Evolutionary conservation across 2,888 invertebrate species (phyloP).

Genomic region (Brachypalpus laphriformis): DNA sequence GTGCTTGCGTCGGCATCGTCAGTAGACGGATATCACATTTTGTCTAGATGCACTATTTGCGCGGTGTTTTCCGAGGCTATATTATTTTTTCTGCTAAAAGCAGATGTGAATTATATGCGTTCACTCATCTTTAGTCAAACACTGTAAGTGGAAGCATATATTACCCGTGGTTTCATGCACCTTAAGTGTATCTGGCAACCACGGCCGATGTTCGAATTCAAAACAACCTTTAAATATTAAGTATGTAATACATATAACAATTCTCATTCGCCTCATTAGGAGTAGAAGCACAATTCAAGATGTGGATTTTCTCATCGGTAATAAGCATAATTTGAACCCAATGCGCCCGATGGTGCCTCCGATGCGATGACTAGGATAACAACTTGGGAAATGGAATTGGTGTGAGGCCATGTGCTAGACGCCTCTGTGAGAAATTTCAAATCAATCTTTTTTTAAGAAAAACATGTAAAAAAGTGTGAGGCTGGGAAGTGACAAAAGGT

Average conservation of each 20-base stretch:
- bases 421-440: not conserved
- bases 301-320: conserved; percentile 23
- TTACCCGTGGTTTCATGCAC: no score
- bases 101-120: no score
- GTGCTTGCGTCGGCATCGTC: no score
- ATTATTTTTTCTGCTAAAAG: no score
- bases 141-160: no score
- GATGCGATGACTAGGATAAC: conserved; percentile 15
- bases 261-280: conserved; percentile 25
- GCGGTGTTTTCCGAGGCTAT: no score
- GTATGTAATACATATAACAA: not conserved
- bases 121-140: no score
- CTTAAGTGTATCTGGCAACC: no score
- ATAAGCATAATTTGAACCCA: conserved; percentile 29
- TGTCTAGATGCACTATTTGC: no score
- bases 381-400: conserved; percentile 13
- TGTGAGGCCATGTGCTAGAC: not conserved
- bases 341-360: conserved; percentile 18
- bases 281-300: conserved; percentile 8
- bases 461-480: not conserved
- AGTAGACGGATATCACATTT: no score
- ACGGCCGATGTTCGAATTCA: not conserved
- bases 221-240: not conserved
- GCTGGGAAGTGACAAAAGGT: not conserved
- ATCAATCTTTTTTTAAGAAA: conserved; percentile 2